phyloP scores from a whole-genome alignment of 2,113 vertebrate species.

The Capreolus pygargus region DNA sequence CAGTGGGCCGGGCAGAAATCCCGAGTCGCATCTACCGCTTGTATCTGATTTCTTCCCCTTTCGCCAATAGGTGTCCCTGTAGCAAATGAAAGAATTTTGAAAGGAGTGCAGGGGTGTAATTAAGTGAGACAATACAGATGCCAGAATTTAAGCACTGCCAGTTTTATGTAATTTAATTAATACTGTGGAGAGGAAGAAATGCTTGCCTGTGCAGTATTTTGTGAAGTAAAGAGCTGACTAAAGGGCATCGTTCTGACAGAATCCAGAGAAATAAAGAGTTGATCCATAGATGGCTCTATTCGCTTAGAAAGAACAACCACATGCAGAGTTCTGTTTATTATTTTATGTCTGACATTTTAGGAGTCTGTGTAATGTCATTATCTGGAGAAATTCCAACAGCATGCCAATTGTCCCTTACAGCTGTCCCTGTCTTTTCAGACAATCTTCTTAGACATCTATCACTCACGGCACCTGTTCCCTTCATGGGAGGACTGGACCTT shows the following conservation, averaged over 20 bases:
- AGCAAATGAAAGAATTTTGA: conserved; percentile 27
- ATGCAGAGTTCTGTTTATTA: conserved; percentile 64
- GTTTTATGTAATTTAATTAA: conserved; percentile 75
- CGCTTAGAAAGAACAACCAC: conserved; percentile 54
- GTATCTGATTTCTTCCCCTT: neutral
- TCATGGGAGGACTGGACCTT: neutral
- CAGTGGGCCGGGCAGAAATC: accelerated
- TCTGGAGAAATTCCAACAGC: conserved; percentile 58
- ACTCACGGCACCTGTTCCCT: conserved; percentile 22
- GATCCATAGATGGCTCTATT: conserved; percentile 50
- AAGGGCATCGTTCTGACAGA: conserved; percentile 57
- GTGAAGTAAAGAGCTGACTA: conserved; percentile 56
- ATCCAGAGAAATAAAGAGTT: conserved; percentile 43
- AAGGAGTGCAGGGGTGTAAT: conserved; percentile 55
- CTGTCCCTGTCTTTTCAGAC: conserved; percentile 61
- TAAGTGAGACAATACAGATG: conserved; percentile 50
- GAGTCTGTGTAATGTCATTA: conserved; percentile 65
- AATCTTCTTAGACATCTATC: conserved; percentile 39
- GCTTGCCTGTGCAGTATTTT: conserved; percentile 53
- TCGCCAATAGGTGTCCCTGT: conserved; percentile 11
- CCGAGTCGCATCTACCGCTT: accelerated
- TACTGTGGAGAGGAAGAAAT: conserved; percentile 6
- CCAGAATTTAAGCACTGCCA: conserved; percentile 57
- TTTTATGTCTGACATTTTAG: conserved; percentile 67
- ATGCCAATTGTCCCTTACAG: conserved; percentile 25